Percentiles rank a stretch among this genome's conserved stretches.
phyloP scores from a whole-genome alignment of 2,888 invertebrate species.

The Apodemia zela region DNA sequence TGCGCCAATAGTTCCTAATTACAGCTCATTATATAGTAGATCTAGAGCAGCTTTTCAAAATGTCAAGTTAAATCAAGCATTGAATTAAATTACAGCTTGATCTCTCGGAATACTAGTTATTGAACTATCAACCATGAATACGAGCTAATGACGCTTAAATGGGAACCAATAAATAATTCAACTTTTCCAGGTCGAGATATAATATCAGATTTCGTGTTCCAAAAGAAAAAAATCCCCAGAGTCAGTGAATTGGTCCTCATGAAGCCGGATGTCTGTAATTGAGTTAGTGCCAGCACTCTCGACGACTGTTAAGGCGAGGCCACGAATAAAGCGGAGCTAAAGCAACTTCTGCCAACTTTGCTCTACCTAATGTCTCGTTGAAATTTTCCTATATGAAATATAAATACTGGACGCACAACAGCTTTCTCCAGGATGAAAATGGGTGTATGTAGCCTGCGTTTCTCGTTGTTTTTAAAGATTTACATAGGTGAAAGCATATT shows the following conservation, averaged over 20 bases:
- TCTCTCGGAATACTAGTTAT: background rate
- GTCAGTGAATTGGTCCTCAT: conserved; percentile 57
- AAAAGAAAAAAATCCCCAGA: conserved; percentile 47
- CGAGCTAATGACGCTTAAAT: conserved; percentile 19
- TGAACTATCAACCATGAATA: conserved; percentile 18
- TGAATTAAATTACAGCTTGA: background rate
- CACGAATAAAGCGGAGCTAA: conserved; percentile 37
- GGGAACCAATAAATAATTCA: conserved; percentile 25
- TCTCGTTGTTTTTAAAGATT: too few species aligned
- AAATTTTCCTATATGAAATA: background rate
- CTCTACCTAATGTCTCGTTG: background rate
- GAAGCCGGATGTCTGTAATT: conserved; percentile 67
- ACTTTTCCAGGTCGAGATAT: conserved; percentile 28
- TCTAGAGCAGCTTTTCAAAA: too few species aligned
- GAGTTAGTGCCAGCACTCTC: conserved; percentile 62
- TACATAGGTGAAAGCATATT: too few species aligned
- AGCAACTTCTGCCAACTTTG: background rate
- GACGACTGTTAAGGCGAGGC: conserved; percentile 43
- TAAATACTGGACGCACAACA: background rate
- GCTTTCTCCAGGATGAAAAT: too few species aligned
- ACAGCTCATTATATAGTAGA: too few species aligned
- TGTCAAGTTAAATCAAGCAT: too few species aligned
- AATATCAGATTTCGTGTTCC: conserved; percentile 42
- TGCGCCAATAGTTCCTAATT: too few species aligned
- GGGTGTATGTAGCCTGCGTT: too few species aligned